phyloP scores from a whole-genome alignment of 37 sponge, comb jelly and placozoan genomes.

The Petrosia ficiformis region DNA sequence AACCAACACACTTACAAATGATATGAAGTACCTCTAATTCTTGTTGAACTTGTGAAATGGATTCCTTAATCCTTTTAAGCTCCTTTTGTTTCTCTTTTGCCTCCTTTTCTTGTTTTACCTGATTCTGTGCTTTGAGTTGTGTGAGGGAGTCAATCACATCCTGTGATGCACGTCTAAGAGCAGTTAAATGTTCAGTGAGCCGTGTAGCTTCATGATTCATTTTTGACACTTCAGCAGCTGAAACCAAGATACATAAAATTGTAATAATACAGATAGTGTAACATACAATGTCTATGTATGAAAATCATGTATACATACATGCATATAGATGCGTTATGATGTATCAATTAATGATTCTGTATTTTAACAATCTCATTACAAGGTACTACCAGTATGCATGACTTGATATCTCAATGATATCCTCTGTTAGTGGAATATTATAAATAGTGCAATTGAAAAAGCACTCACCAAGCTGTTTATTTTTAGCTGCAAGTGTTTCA shows the following conservation, averaged over 20 bases:
- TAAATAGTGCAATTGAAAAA: background rate
- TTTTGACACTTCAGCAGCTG: background rate
- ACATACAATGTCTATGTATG: no score
- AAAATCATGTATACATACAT: no score
- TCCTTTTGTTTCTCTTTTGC: background rate
- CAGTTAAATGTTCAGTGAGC: background rate
- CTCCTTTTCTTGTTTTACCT: background rate
- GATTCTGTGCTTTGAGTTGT: background rate
- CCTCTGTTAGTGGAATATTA: no score
- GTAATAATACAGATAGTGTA: no score
- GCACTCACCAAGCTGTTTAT: background rate
- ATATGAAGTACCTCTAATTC: slow-evolving; percentile 4
- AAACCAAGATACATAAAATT: no score
- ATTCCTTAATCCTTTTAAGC: background rate
- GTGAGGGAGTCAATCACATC: slow-evolving; percentile 1
- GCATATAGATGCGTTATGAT: no score
- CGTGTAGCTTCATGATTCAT: background rate
- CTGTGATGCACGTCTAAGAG: background rate
- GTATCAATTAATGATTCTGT: no score
- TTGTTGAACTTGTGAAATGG: background rate
- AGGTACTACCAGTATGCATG: no score
- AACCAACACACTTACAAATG: no score
- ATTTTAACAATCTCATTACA: no score
- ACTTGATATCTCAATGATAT: no score
- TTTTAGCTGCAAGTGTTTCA: background rate